phyloP scores from a whole-genome alignment of 2,113 vertebrate genomes.

The Tinamus guttatus region DNA sequence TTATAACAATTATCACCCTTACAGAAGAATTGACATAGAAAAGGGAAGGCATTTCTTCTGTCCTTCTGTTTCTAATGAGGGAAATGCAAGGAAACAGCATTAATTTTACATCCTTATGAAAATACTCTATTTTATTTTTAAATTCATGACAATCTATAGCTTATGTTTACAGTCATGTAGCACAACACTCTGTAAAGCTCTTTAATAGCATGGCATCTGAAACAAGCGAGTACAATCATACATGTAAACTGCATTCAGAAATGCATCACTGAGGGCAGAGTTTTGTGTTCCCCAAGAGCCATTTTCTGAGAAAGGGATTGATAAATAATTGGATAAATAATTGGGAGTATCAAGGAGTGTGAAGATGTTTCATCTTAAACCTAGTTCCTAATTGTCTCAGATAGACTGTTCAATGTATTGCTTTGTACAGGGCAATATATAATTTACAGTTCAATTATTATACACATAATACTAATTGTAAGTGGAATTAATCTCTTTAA shows the following conservation, averaged over 20 bases:
- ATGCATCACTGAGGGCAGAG: neutral
- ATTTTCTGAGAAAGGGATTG: neutral
- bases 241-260: neutral
- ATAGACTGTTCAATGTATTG: neutral
- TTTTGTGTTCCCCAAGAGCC: neutral
- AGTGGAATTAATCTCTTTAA: neutral
- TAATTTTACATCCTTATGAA: neutral
- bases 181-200: neutral
- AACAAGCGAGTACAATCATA: neutral
- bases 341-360: too few species aligned
- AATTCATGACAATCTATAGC: neutral
- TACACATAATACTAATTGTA: neutral
- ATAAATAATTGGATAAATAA: neutral
- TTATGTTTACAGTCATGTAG: neutral
- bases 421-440: neutral
- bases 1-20: too few species aligned
- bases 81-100: neutral
- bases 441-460: neutral
- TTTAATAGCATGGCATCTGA: neutral
- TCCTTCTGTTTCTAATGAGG: neutral
- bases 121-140: neutral
- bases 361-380: neutral
- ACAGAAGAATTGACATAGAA: neutral
- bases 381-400: neutral
- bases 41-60: neutral